These are phyloP conservation scores for Ceyx margarethae DNA, from an alignment of 2,113 vertebrate species.

Conservation along the genomic window DNA sequence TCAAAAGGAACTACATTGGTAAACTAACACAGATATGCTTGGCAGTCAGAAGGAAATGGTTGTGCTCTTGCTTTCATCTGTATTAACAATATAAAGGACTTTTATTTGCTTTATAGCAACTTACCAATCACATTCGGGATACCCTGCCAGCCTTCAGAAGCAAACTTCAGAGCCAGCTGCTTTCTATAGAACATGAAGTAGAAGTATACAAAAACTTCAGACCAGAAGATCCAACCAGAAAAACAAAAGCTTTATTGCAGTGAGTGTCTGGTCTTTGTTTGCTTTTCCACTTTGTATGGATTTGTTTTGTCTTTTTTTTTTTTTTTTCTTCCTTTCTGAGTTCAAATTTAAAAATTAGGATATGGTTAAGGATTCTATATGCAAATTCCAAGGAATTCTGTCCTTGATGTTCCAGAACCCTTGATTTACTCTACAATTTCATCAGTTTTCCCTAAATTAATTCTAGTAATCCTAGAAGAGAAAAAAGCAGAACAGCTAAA, in stretches of 20 bases:
- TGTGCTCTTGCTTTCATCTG: slow-evolving; percentile 9
- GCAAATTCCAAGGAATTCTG: neutral
- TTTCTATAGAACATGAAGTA: slow-evolving; percentile 86
- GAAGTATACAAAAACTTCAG: slow-evolving; percentile 83
- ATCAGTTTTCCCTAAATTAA: neutral
- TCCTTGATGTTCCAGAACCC: neutral
- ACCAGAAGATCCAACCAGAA: slow-evolving; percentile 84
- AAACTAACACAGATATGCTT: neutral
- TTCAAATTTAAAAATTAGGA: neutral
- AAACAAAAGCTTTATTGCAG: slow-evolving; percentile 89
- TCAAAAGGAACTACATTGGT: neutral
- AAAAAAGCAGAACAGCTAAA: neutral
- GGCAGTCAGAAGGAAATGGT: neutral
- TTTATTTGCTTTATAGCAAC: slow-evolving; percentile 79
- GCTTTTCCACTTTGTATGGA: neutral
- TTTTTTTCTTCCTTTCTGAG: neutral
- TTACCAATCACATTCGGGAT: slow-evolving; percentile 92
- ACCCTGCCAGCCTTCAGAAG: slow-evolving; percentile 84
- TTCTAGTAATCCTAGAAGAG: neutral
- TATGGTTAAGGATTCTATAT: neutral
- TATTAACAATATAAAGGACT: neutral
- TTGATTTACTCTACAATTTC: neutral
- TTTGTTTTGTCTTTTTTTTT: neutral
- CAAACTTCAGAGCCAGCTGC: slow-evolving; percentile 84
- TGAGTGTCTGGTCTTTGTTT: slow-evolving; percentile 68